Percentiles rank a stretch among this genome's conserved stretches.
phyloP scores from a whole-genome alignment of 2,888 invertebrate species.

The Branchellion lobata region DNA sequence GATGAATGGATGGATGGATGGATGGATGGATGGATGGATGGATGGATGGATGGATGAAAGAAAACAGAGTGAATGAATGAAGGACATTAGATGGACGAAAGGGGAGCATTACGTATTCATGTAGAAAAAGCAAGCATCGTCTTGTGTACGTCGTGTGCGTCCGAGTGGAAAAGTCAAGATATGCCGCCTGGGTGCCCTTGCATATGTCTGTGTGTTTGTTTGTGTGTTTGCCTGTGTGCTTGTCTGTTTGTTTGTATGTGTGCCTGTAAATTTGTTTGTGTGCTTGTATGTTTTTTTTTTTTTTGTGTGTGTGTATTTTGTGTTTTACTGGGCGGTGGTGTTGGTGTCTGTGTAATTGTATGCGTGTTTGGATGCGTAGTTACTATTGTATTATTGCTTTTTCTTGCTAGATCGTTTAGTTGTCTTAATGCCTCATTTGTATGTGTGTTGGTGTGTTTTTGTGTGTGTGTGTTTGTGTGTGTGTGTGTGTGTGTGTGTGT shows the following conservation, averaged over 20 bases:
- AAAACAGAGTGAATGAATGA: constrained; percentile 6
- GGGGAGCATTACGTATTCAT: constrained; percentile 25
- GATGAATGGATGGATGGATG: not conserved
- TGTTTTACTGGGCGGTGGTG: not conserved
- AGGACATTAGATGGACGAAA: not conserved
- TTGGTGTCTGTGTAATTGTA: not conserved
- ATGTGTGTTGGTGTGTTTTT: too few species aligned
- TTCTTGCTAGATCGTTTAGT: too few species aligned
- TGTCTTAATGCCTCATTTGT: too few species aligned
- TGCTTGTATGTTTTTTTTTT: not conserved
- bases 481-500: too few species aligned
- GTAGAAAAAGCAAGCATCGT: constrained; percentile 17
- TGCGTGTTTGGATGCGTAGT: too few species aligned
- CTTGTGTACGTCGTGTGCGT: constrained; percentile 13
- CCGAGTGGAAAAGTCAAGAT: constrained; percentile 16
- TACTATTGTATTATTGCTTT: too few species aligned
- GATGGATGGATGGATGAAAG: constrained; percentile 1
- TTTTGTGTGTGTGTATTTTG: constrained; percentile 2
- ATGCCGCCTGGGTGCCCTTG: constrained; percentile 7
- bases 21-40: not conserved
- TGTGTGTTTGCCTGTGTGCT: not conserved
- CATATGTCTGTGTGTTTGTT: not conserved
- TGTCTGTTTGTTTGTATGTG: not conserved
- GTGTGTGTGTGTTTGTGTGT: not conserved
- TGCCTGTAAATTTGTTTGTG: not conserved